Conservation (phyloP, 2,888 invertebrate genomes). For the Heteropelma amictum region DNA sequence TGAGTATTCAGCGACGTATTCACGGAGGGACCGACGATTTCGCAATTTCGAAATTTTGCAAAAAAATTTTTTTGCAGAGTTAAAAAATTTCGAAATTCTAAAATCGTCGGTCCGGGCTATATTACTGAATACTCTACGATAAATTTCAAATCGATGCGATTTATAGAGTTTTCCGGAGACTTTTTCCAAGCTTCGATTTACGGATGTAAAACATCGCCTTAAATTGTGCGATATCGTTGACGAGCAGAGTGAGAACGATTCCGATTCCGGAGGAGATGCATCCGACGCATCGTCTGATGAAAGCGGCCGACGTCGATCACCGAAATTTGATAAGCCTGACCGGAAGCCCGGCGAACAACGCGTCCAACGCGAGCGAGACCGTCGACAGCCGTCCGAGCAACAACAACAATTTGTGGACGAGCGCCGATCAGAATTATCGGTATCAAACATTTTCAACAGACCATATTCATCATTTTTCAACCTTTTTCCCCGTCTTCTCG, state of each 20-base stretch:
- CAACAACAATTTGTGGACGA: conserved; percentile 69
- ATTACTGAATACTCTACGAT: too few relatives aligned
- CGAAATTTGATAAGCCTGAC: conserved; percentile 91
- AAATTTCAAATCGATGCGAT: too few relatives aligned
- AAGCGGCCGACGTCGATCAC: conserved; percentile 86
- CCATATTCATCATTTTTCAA: not conserved
- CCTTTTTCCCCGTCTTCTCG: not conserved
- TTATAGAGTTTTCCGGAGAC: too few relatives aligned
- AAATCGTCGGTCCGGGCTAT: too few relatives aligned
- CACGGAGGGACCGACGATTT: too few relatives aligned
- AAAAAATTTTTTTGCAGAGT: too few relatives aligned
- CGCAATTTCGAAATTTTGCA: too few relatives aligned
- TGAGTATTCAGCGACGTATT: too few relatives aligned
- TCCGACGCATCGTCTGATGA: conserved; percentile 73
- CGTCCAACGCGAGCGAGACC: conserved; percentile 64
- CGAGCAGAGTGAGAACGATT: conserved; percentile 69
- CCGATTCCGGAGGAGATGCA: conserved; percentile 72
- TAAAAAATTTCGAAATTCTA: too few relatives aligned
- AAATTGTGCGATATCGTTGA: not conserved
- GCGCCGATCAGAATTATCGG: conserved; percentile 75
- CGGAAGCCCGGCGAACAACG: conserved; percentile 82
- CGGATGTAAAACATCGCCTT: too few relatives aligned
- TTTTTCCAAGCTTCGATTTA: too few relatives aligned
- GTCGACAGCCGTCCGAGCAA: conserved; percentile 58
- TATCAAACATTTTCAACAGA: conserved; percentile 57